These are phyloP conservation scores for Sterrhoptilus dennistouni DNA, from an alignment of 2,113 vertebrate species.

Conservation along the genomic window DNA sequence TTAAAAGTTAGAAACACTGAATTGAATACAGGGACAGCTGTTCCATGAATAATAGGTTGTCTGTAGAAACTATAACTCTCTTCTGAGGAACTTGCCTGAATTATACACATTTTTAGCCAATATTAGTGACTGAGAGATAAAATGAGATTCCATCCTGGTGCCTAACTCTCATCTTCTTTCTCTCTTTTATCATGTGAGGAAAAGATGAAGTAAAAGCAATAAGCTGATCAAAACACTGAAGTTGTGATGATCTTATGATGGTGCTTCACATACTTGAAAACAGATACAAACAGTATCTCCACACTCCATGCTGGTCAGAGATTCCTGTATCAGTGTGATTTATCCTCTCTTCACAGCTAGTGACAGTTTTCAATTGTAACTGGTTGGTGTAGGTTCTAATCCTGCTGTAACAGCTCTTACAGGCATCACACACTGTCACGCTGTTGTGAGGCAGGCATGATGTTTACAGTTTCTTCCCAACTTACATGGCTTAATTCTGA, in stretches of 20 bases:
- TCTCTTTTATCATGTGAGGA: neutral
- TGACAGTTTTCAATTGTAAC: neutral
- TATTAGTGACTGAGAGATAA: neutral
- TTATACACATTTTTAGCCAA: neutral
- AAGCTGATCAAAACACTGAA: conserved; percentile 12
- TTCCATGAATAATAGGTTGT: neutral
- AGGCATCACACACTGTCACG: conserved; percentile 36
- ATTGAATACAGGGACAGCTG: neutral
- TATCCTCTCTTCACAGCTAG: neutral
- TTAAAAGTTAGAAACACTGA: neutral
- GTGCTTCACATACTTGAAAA: conserved; percentile 75
- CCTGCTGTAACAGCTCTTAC: neutral
- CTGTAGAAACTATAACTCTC: neutral
- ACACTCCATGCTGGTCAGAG: neutral
- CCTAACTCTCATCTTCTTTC: conserved; percentile 12
- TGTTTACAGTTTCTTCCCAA: conserved; percentile 39
- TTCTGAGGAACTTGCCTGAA: neutral
- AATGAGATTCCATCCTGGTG: neutral
- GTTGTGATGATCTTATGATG: conserved; percentile 60
- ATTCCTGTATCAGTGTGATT: neutral
- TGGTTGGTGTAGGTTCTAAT: neutral
- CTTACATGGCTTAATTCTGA: conserved; percentile 42
- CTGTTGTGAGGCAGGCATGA: conserved; percentile 45
- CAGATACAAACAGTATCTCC: conserved; percentile 31
- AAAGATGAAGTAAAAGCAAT: conserved; percentile 57